Percentiles rank a stretch among this genome's conserved stretches.
phyloP scores from a whole-genome alignment of 1,140 invertebrate genomes.

The Adelges cooleyi region DNA sequence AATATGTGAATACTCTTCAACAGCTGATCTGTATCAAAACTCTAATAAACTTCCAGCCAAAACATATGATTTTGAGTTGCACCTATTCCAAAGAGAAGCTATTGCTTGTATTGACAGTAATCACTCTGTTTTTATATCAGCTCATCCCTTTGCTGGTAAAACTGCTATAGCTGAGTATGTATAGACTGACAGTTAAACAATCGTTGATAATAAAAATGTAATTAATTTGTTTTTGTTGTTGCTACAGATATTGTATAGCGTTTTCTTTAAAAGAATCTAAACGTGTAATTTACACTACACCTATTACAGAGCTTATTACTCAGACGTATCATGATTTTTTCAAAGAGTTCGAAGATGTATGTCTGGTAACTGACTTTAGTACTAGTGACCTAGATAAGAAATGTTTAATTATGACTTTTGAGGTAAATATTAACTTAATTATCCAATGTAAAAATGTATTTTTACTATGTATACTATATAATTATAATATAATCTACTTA shows the following conservation, averaged over 20 bases:
- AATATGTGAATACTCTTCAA: constrained; percentile 65
- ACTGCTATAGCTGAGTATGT: constrained; percentile 96
- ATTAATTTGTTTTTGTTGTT: constrained; percentile 22
- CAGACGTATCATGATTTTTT: constrained; percentile 98
- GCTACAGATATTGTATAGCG: constrained; percentile 57
- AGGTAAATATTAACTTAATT: constrained; percentile 45
- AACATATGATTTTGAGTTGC: constrained; percentile 87
- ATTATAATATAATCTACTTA: constrained; percentile 66
- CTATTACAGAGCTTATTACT: constrained; percentile 98
- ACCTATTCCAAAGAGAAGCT: constrained; percentile 97
- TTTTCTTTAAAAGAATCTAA: constrained; percentile 59
- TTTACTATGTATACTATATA: not conserved
- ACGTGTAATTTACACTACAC: constrained; percentile 97
- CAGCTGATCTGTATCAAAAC: constrained; percentile 47
- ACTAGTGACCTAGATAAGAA: constrained; percentile 97
- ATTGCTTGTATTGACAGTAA: constrained; percentile 96
- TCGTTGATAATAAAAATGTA: constrained; percentile 21
- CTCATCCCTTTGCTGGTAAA: constrained; percentile 99
- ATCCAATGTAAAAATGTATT: constrained; percentile 21
- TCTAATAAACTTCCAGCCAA: constrained; percentile 64
- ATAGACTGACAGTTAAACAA: not conserved
- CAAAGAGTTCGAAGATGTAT: constrained; percentile 97
- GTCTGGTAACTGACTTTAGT: constrained; percentile 96
- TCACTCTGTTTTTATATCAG: constrained; percentile 94
- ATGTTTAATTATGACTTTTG: constrained; percentile 99